phyloP scores from a whole-genome alignment of 2,113 vertebrate genomes.

The Bos indicus region DNA sequence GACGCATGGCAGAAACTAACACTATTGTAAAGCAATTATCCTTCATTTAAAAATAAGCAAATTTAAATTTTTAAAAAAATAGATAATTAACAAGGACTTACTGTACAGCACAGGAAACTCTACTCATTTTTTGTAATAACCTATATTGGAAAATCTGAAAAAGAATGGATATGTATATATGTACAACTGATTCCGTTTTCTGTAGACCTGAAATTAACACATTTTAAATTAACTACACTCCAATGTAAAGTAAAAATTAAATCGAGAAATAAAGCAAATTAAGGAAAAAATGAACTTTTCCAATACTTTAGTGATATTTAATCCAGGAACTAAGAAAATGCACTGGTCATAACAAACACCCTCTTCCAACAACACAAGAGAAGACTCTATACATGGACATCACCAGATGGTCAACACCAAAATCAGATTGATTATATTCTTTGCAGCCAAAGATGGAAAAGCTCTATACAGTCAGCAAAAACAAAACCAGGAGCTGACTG shows the following conservation, averaged over 20 bases:
- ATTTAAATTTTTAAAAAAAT: fast-evolving
- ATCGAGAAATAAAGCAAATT: neutral
- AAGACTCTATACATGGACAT: too few relatives aligned
- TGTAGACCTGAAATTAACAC: neutral
- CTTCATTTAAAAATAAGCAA: neutral
- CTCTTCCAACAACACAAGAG: too few relatives aligned
- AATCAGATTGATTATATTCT: too few relatives aligned
- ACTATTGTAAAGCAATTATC: neutral
- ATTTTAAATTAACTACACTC: neutral
- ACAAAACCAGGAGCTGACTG: too few relatives aligned
- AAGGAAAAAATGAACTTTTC: neutral
- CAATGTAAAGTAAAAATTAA: neutral
- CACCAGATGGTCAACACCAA: too few relatives aligned
- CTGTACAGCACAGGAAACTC: neutral
- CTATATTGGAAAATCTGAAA: neutral
- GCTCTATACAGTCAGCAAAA: too few relatives aligned
- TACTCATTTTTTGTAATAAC: neutral
- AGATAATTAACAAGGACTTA: neutral
- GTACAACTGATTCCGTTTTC: neutral
- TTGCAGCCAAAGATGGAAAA: too few relatives aligned
- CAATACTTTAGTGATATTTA: neutral
- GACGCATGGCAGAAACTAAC: neutral
- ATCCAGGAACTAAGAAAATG: neutral
- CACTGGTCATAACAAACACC: too few relatives aligned
- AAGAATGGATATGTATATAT: neutral